A percentile compares a stretch with the other conserved stretches of the same genome.
These are phyloP conservation scores for Paramacrobiotus metropolitanus DNA, from an alignment of 1,140 invertebrate genomes.

Conservation along the genomic window DNA sequence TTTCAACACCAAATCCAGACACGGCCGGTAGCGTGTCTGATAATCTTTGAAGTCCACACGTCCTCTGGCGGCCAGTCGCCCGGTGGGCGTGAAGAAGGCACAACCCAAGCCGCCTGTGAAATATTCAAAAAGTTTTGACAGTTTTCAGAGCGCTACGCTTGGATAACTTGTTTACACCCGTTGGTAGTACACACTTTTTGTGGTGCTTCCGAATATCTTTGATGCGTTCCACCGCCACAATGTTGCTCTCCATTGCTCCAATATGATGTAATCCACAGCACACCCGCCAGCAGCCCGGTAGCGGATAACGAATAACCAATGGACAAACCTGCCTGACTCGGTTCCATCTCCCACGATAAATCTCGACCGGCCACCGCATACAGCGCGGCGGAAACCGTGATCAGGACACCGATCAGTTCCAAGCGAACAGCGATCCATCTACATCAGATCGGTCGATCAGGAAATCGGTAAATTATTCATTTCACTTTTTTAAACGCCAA, in stretches of 20 bases:
- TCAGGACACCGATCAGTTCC: constrained; percentile 24
- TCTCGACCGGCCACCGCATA: constrained; percentile 25
- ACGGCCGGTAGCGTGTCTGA: constrained; percentile 5
- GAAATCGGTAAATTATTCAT: too few species aligned
- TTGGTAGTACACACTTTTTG: too few species aligned
- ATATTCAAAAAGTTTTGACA: background rate
- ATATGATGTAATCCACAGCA: constrained; percentile 11
- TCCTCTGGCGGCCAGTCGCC: constrained; percentile 22
- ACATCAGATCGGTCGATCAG: too few species aligned
- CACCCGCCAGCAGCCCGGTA: constrained; percentile 13
- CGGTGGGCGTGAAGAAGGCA: constrained; percentile 4
- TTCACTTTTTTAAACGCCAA: too few species aligned
- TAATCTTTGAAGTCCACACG: constrained; percentile 21
- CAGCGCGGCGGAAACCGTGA: constrained; percentile 25
- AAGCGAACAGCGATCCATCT: constrained; percentile 24
- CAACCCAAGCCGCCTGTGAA: constrained; percentile 7
- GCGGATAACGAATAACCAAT: constrained; percentile 31
- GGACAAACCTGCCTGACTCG: constrained; percentile 29
- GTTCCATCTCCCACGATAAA: constrained; percentile 17
- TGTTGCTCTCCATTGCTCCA: constrained; percentile 12
- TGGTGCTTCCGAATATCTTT: constrained; percentile 12
- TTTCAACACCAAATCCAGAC: constrained; percentile 19
- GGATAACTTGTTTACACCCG: background rate
- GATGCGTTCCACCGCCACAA: constrained; percentile 15
- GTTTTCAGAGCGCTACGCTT: background rate